A percentile compares a stretch with the other conserved stretches of the same genome.
phyloP scores from a whole-genome alignment of 2,888 invertebrate species.

The Cheilosia grossa region DNA sequence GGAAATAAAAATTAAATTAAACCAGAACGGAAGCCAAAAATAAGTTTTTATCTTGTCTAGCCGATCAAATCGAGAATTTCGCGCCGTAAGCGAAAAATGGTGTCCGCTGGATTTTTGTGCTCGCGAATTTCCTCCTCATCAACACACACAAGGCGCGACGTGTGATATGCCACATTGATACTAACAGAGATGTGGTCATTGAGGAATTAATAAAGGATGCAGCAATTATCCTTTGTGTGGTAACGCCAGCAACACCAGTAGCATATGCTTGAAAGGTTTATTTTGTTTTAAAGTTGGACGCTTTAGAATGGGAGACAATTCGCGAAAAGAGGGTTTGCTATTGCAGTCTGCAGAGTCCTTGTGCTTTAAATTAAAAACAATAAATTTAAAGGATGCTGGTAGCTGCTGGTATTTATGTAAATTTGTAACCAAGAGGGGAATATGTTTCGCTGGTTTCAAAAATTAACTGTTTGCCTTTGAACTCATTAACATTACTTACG shows the following conservation, averaged over 20 bases:
- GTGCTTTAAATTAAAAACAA: not conserved
- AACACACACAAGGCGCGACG: slow-evolving; percentile 21
- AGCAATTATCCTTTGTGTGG: slow-evolving; percentile 50
- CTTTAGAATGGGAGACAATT: not conserved
- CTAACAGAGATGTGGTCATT: slow-evolving; percentile 44
- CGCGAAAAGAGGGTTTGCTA: not conserved
- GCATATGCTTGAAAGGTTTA: slow-evolving; percentile 29
- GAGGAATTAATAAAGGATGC: slow-evolving; percentile 66
- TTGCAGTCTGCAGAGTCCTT: not conserved
- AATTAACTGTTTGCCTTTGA: not conserved
- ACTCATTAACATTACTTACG: not conserved
- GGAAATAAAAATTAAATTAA: slow-evolving; percentile 74
- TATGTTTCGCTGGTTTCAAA: not conserved
- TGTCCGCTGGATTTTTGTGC: slow-evolving; percentile 40
- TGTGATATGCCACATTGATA: slow-evolving; percentile 46
- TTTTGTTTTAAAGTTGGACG: slow-evolving; percentile 7
- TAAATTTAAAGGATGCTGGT: not conserved
- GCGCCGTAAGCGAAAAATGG: slow-evolving; percentile 67
- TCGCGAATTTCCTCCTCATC: slow-evolving; percentile 31
- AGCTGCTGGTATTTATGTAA: too few relatives aligned
- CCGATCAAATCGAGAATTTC: slow-evolving; percentile 72
- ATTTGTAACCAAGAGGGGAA: not conserved
- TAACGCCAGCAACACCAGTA: not conserved
- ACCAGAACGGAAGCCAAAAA: slow-evolving; percentile 75
- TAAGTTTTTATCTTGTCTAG: slow-evolving; percentile 75